Conservation (phyloP, 2,888 invertebrate genomes). For the Oscheius sp. region DNA sequence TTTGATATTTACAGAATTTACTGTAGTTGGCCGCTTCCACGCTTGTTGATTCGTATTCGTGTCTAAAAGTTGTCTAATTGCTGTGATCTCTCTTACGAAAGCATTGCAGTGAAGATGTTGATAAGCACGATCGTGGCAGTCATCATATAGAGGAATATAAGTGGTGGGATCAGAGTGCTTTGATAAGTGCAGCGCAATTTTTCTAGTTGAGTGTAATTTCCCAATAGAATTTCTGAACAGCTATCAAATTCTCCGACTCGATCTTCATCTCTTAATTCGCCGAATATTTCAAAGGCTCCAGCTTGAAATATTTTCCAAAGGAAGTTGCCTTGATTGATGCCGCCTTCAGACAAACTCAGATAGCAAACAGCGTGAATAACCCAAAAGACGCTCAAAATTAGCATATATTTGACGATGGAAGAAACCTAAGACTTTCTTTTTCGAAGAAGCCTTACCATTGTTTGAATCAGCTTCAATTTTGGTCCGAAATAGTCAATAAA, state of each 20-base stretch:
- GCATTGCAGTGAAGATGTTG: neutral
- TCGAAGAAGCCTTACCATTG: neutral
- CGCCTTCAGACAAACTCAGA: neutral
- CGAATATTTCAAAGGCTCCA: constrained; percentile 1
- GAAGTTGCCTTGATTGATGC: neutral
- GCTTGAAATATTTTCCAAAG: neutral
- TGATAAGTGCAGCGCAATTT: neutral
- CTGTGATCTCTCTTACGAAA: neutral
- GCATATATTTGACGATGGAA: neutral
- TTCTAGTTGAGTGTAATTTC: neutral
- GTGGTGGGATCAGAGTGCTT: neutral
- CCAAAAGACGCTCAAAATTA: neutral
- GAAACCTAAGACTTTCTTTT: neutral
- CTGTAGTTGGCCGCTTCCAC: neutral
- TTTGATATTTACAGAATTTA: neutral
- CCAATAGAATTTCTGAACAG: neutral
- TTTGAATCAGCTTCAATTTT: neutral
- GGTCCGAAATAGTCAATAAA: neutral
- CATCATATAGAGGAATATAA: neutral
- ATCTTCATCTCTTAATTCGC: neutral
- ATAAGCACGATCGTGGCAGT: neutral
- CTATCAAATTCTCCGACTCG: neutral
- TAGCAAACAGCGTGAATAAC: constrained; percentile 1
- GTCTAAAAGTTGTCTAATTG: neutral
- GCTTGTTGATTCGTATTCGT: neutral